These are phyloP conservation scores for Pandemis heparana DNA, from an alignment of 2,888 invertebrate genomes.

Conservation along the genomic window DNA sequence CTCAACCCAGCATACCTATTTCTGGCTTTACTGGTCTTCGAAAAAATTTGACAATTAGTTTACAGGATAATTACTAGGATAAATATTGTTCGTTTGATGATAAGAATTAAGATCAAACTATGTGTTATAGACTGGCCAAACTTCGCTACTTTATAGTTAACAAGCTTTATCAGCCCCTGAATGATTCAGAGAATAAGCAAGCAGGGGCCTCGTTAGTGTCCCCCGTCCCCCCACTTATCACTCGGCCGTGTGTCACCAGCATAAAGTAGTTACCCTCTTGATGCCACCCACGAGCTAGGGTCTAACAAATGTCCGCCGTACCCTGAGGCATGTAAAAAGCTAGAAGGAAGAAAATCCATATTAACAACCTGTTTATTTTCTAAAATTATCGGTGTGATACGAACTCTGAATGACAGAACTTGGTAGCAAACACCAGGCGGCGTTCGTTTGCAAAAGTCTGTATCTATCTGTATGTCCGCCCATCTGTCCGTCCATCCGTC, in stretches of 20 bases:
- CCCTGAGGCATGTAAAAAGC: not conserved
- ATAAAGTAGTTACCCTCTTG: conserved; percentile 14
- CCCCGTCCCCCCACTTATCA: conserved; percentile 15
- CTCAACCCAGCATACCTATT: too few relatives aligned
- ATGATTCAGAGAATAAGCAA: conserved; percentile 12
- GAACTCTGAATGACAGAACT: too few relatives aligned
- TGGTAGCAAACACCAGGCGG: too few relatives aligned
- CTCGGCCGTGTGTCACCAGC: conserved; percentile 18
- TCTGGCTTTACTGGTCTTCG: too few relatives aligned
- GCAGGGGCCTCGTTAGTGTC: conserved; percentile 1
- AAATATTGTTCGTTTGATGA: too few relatives aligned
- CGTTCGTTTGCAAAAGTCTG: too few relatives aligned
- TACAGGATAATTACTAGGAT: too few relatives aligned
- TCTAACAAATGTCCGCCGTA: not conserved
- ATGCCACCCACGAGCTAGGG: not conserved
- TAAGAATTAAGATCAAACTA: too few relatives aligned
- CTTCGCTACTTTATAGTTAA: not conserved
- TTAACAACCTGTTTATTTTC: not conserved
- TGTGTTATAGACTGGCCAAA: not conserved
- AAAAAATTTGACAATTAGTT: too few relatives aligned
- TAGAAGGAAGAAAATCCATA: not conserved
- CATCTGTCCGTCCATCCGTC: too few relatives aligned
- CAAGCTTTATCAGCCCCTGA: not conserved
- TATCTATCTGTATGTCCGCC: too few relatives aligned
- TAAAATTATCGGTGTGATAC: not conserved